phyloP scores from a whole-genome alignment of 2,888 invertebrate species.

The Phyllotreta striolata region DNA sequence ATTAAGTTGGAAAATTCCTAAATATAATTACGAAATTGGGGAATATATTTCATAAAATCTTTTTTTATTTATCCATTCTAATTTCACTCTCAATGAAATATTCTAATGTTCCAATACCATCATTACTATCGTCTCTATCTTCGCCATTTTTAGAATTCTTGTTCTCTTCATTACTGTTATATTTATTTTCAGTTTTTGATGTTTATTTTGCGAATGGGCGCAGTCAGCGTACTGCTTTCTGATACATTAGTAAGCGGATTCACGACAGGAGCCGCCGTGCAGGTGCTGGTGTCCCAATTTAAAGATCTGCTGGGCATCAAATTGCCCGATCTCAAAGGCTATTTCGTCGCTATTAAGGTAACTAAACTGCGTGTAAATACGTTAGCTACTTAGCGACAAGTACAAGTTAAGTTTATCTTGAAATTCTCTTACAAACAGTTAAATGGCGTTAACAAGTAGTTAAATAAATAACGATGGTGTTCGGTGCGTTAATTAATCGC shows the following conservation, averaged over 20 bases:
- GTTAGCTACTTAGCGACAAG: no score
- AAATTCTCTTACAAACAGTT: not conserved
- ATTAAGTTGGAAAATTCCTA: no score
- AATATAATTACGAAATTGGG: no score
- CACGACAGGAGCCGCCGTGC: slow-evolving; percentile 75
- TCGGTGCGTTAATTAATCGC: not conserved
- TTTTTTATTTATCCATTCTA: no score
- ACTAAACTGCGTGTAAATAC: slow-evolving; percentile 45
- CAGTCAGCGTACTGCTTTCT: slow-evolving; percentile 68
- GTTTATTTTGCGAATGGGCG: slow-evolving; percentile 69
- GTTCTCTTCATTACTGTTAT: not conserved
- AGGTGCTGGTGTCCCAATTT: slow-evolving; percentile 73
- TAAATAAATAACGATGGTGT: not conserved
- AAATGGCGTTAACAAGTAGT: not conserved
- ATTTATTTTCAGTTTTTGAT: slow-evolving; percentile 65
- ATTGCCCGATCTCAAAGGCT: slow-evolving; percentile 66
- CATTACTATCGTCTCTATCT: no score
- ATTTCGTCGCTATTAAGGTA: slow-evolving; percentile 68
- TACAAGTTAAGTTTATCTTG: no score
- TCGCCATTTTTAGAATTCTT: no score
- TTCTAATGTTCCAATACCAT: no score
- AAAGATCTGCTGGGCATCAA: slow-evolving; percentile 69
- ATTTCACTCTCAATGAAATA: no score
- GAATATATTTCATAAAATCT: no score
- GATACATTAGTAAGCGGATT: slow-evolving; percentile 76